Evolutionary conservation across 2,113 vertebrate genomes (phyloP).

Genomic region (Aldabrachelys gigantea): DNA sequence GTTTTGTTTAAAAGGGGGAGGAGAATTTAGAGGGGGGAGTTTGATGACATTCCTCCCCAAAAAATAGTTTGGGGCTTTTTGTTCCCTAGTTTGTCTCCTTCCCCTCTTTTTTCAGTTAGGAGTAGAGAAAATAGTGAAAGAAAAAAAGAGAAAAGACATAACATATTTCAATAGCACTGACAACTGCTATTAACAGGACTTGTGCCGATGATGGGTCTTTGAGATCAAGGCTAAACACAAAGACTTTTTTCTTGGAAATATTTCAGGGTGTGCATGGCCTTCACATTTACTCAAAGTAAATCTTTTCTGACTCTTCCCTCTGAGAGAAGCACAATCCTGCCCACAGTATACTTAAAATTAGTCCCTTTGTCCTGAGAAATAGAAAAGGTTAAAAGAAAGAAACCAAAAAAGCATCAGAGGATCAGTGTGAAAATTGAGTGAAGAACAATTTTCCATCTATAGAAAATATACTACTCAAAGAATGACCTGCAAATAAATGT

Average conservation of each 20-base stretch:
- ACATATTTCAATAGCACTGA: neutral
- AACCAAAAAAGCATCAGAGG: neutral
- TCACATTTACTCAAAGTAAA: neutral
- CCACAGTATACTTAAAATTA: neutral
- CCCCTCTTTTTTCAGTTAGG: neutral
- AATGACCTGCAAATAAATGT: neutral
- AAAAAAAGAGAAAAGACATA: neutral
- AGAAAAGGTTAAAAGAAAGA: neutral
- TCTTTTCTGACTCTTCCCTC: neutral
- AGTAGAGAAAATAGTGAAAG: neutral
- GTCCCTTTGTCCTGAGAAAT: neutral
- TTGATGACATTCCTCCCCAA: neutral
- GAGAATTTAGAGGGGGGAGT: neutral
- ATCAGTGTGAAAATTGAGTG: neutral
- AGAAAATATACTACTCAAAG: neutral
- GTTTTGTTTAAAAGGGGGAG: neutral
- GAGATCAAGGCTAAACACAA: neutral
- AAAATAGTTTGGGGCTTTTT: neutral
- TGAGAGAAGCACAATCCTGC: neutral
- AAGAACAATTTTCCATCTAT: neutral
- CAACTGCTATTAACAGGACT: neutral
- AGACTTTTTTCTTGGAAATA: neutral
- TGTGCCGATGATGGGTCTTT: neutral
- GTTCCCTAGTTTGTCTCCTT: neutral
- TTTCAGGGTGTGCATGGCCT: neutral